Evolutionary conservation across 1,140 invertebrate species (phyloP).

Genomic region (Pogonognathellus flavescens): DNA sequence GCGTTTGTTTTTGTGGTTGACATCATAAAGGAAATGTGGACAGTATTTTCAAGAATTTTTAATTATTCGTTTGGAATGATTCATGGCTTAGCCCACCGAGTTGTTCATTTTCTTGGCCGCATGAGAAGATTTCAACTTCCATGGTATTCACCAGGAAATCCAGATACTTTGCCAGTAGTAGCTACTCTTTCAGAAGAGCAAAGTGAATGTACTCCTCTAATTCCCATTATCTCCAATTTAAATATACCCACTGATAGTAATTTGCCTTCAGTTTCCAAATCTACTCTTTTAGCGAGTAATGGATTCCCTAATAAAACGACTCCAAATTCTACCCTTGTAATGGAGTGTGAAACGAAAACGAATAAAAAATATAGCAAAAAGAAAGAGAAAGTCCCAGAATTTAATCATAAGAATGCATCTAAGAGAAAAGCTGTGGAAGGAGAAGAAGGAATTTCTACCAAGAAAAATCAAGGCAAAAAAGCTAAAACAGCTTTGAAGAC

Average conservation of each 20-base stretch:
- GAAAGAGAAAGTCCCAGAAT: too few relatives aligned
- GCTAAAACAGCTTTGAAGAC: background rate
- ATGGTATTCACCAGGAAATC: background rate
- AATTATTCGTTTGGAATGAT: conserved; percentile 15
- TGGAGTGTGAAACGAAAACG: too few relatives aligned
- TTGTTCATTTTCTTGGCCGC: background rate
- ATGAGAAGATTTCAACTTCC: background rate
- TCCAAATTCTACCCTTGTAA: too few relatives aligned
- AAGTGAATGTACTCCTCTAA: background rate
- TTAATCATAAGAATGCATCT: too few relatives aligned
- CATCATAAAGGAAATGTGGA: conserved; percentile 11
- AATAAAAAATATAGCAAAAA: too few relatives aligned
- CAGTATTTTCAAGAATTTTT: background rate
- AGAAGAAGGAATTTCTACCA: background rate
- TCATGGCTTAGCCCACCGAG: background rate
- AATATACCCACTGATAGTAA: too few relatives aligned
- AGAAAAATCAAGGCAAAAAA: background rate
- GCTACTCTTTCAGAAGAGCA: background rate
- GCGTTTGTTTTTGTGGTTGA: background rate
- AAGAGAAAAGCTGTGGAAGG: too few relatives aligned
- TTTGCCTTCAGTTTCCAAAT: background rate
- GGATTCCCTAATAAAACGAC: background rate
- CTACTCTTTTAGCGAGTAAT: background rate
- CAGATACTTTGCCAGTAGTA: background rate
- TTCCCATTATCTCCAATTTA: too few relatives aligned